phyloP scores from a whole-genome alignment of 2,797 vertebrate genomes.

The Yasuhikotakia modesta region DNA sequence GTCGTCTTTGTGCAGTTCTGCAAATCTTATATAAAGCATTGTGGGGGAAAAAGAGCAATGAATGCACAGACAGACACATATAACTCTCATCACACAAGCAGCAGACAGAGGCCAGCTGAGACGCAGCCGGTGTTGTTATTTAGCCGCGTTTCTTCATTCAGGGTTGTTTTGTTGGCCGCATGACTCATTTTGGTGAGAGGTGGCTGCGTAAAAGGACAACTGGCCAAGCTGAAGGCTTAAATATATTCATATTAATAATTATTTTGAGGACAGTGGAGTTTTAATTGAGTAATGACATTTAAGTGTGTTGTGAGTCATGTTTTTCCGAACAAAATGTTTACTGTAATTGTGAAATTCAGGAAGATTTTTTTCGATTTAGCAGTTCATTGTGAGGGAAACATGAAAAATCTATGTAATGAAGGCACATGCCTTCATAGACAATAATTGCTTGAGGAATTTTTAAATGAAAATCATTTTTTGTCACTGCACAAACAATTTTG shows the following conservation, averaged over 20 bases:
- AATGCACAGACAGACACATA: slow-evolving; percentile 25
- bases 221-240: background rate
- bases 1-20: slow-evolving; percentile 32
- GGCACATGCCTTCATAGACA: background rate
- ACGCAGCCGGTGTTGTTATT: slow-evolving; percentile 7
- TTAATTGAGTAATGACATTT: background rate
- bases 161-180: slow-evolving; percentile 30
- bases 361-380: background rate
- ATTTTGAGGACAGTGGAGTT: background rate
- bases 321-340: background rate
- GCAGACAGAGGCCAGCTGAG: background rate
- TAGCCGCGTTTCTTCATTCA: slow-evolving; percentile 22
- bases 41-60: slow-evolving; percentile 28
- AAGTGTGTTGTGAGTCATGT: slow-evolving; percentile 24
- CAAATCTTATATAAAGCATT: slow-evolving; percentile 46
- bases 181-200: slow-evolving; percentile 27
- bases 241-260: slow-evolving; percentile 10
- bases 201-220: slow-evolving; percentile 8
- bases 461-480: background rate
- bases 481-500: background rate
- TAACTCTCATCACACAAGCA: background rate
- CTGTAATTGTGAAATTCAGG: background rate
- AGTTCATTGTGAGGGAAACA: slow-evolving; percentile 2
- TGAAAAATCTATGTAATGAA: background rate
- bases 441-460: slow-evolving; percentile 11